Base-by-base conservation (phyloP, 2,113 vertebrate genomes). In the Puntigrus tetrazona region DNA sequence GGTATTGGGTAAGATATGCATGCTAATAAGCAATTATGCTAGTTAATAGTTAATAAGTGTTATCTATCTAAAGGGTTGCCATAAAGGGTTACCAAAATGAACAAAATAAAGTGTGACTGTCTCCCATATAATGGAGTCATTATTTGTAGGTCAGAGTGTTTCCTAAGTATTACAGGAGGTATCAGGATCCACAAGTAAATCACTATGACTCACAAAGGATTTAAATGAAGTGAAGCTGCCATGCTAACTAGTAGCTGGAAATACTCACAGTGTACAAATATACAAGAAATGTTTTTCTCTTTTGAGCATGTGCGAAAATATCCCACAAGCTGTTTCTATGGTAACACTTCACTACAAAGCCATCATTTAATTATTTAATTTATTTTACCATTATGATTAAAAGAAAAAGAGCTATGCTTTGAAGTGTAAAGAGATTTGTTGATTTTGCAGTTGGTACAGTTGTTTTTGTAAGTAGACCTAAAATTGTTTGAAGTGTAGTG, bases 261-360 rank as follows among this genome's bases (percentile, higher is more conserved):
- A 57, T 13, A 29, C 45, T 78, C 78, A 87, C 47, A 57, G 25
- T 25, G 3, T 36, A 78, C 9, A 67, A 78, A 81, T 87, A 79
- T 74, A 78, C 34, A 85, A 79, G 88, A 76, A 87, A 82, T 20
- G 84, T 78, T 50, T 70, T 73, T 81, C 61, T 86, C 84, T 88
- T 85, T 61, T 18, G 3, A 47, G 50, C 20, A 10, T 82, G 55
- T 86, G 52, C 59, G 36, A 61, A 43, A 65, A 55, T 86, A 78
- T 50, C 41, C 25, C 90, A 83, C 84, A 79, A 89, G 80, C 84
- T 38, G 92, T 95, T 94, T 92, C 92, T 91, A 94, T 93, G 88
- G 93, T 89, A 93, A 94, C 93, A 57, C 86, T 87, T 93, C 93
- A 93, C 94, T 95, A 94, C 83, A 84, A 91, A 89, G 88, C 89